A percentile compares a stretch with the other conserved stretches of the same genome.
These are phyloP conservation scores for Hypomecis atomaria DNA, from an alignment of 2,888 invertebrate species.

Conservation along the genomic window DNA sequence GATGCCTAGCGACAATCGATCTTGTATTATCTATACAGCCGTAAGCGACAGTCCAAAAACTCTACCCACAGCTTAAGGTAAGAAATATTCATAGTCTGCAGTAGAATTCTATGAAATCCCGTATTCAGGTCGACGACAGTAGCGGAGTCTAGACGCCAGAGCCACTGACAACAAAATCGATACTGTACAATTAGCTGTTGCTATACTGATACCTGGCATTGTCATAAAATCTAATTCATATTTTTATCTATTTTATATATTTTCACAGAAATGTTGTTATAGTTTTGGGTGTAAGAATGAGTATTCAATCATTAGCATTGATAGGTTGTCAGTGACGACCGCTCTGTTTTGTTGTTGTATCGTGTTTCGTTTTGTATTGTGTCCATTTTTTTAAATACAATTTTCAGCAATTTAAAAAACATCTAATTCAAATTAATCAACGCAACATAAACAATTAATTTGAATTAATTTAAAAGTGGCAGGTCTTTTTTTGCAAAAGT, in stretches of 20 bases:
- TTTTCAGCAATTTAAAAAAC: neutral
- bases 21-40: neutral
- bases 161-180: conserved; percentile 39
- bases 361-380: neutral
- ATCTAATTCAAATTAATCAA: no score
- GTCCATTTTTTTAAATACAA: neutral
- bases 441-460: neutral
- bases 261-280: neutral
- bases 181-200: conserved; percentile 35
- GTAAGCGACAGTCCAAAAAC: neutral
- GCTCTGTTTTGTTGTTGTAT: conserved; percentile 1
- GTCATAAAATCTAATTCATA: conserved; percentile 13
- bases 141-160: conserved; percentile 39
- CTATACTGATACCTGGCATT: conserved; percentile 20
- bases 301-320: neutral
- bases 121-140: conserved; percentile 44
- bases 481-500: conserved; percentile 5
- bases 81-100: conserved; percentile 15
- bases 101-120: conserved; percentile 21
- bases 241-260: neutral
- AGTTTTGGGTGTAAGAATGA: neutral
- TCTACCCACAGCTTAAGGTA: neutral
- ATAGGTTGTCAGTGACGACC: neutral
- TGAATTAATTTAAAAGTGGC: neutral
- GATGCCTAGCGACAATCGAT: no score